Base-by-base conservation (phyloP, 92 coral and sea anemone genomes). In the Paramuricea clavata region DNA sequence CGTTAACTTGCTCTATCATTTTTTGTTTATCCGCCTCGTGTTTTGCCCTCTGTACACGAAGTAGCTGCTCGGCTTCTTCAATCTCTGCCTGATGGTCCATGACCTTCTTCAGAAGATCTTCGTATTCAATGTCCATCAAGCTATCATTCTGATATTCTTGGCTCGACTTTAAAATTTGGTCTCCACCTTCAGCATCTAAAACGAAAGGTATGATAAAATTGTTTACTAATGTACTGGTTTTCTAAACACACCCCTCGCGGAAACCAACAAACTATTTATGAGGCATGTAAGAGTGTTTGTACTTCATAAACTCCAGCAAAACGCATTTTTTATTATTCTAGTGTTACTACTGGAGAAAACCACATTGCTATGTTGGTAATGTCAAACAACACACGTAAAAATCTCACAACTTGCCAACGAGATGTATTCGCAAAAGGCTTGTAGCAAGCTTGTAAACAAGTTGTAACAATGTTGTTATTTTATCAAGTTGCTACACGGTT, bases 11-110 rank as follows among this genome's bases (percentile, higher is more conserved):
- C 30, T 41, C 74, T 22, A 79, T 26, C 73, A 79, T 56, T 5
- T 35, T 10, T 39, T 79, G 71, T 61, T 79, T 79, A 3, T 79
- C 84, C 35, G 49, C 52, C 57, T 79, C 84, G 73, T 79, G 57
- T 34, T 79, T 59, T 6, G 19, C 23, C 28, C 8, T 35, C 73
- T 79, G 73, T 10, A 23, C 57, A 3, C 31, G 84, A 31, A 79
- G 72, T 49, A 79, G 26, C 15, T 79, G 31, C 73, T 61, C 32
- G 81, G 78, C 81, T 85, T 93, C 87, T 60, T 87, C 87, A n/a
- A 92, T 83, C 64, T 89, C 93, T 42, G 85, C 92, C 41, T 91
- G 93, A 26, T 76, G 90, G 54, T 95, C 98, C n/a, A 91, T 87
- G 32, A 82, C 88, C 74, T 87, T 83, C 41, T 91, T 87, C 50